Evolutionary conservation across 2,888 invertebrate genomes (phyloP).

Genomic region (Pyrgus malvae): DNA sequence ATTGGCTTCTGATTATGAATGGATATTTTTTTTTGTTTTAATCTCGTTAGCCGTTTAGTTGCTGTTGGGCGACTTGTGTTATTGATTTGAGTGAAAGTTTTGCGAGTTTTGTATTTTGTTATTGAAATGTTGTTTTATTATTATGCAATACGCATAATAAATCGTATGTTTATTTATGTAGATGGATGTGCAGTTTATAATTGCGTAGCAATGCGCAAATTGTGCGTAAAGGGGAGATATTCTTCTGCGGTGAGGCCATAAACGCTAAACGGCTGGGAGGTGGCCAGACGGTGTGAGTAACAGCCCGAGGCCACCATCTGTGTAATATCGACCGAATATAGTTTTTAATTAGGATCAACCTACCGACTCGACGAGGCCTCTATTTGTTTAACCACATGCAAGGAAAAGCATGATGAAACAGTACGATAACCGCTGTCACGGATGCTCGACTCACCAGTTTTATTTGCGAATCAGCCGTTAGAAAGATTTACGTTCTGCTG

Average conservation of each 20-base stretch:
- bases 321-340: slow-evolving; percentile 67
- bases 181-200: slow-evolving; percentile 7
- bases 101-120: slow-evolving; percentile 21
- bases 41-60: slow-evolving; percentile 40
- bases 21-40: slow-evolving; percentile 43
- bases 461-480: slow-evolving; percentile 64
- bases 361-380: slow-evolving; percentile 61
- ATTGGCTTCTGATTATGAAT: slow-evolving; percentile 69
- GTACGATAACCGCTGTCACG: slow-evolving; percentile 62
- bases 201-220: slow-evolving; percentile 24
- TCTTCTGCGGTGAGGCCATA: slow-evolving; percentile 44
- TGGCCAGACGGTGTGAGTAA: slow-evolving; percentile 61
- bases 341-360: slow-evolving; percentile 76
- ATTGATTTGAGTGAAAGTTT: slow-evolving; percentile 33
- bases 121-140: neutral
- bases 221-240: slow-evolving; percentile 39
- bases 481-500: slow-evolving; percentile 64
- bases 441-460: slow-evolving; percentile 56
- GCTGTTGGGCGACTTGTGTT: slow-evolving; percentile 35
- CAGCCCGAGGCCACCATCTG: slow-evolving; percentile 59
- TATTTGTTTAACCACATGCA: slow-evolving; percentile 73
- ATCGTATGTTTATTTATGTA: slow-evolving; percentile 6
- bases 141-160: slow-evolving; percentile 6
- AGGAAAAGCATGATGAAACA: slow-evolving; percentile 59
- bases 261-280: slow-evolving; percentile 65